Evolutionary conservation across 1,140 invertebrate species (phyloP).

Genomic region (Heliothis subflexa): DNA sequence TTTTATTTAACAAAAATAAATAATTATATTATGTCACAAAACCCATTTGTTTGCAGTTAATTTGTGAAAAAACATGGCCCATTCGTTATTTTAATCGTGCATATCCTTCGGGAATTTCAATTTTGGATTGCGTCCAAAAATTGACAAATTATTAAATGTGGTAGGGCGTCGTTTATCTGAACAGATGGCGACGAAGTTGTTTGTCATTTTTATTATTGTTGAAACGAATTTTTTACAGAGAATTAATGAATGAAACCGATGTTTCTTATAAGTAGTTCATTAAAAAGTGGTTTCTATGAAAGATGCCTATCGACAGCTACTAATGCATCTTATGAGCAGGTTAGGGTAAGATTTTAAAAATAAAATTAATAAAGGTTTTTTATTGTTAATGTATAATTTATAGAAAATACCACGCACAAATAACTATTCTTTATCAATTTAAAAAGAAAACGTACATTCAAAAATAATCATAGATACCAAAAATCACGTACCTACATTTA

Average conservation of each 20-base stretch:
- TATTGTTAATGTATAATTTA: no score
- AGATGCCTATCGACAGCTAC: background rate
- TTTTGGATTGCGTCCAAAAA: conserved; percentile 23
- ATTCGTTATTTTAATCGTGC: background rate
- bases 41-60: background rate
- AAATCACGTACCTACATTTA: background rate
- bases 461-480: background rate
- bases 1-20: no score
- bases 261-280: background rate
- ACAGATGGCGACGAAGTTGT: conserved; percentile 1
- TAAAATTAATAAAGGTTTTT: no score
- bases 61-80: conserved; percentile 2
- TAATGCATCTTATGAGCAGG: no score
- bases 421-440: no score
- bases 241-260: background rate
- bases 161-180: conserved; percentile 1
- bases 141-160: conserved; percentile 32
- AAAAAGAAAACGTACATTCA: no score
- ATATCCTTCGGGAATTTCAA: conserved; percentile 13
- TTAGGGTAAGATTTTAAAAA: no score
- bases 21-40: background rate
- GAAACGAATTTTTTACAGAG: background rate
- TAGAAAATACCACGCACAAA: no score
- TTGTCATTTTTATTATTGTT: conserved; percentile 25
- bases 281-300: background rate